These are phyloP conservation scores for Osmerus eperlanus DNA, from an alignment of 2,113 vertebrate genomes.

Conservation along the genomic window DNA sequence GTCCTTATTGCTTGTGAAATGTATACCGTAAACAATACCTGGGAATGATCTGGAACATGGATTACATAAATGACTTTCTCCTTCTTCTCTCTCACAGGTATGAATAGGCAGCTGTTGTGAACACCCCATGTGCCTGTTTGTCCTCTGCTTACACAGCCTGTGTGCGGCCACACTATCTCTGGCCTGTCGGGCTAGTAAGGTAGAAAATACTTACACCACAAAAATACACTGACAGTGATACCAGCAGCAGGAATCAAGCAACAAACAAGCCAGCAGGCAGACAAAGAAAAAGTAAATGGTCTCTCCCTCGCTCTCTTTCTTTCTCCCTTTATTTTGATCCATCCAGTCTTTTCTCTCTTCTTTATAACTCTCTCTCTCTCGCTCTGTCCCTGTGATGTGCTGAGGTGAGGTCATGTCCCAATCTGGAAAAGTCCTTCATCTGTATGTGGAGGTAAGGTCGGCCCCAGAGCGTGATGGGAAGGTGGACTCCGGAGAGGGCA, in stretches of 20 bases:
- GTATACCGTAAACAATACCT: no score
- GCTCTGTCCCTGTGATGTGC: constrained; percentile 38
- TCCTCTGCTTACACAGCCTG: constrained; percentile 42
- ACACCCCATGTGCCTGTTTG: constrained; percentile 48
- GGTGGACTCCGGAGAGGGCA: constrained; percentile 17
- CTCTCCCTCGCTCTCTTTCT: neutral
- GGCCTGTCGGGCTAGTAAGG: constrained; percentile 27
- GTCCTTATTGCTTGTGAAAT: neutral
- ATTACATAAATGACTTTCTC: neutral
- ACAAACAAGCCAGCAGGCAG: constrained; percentile 16
- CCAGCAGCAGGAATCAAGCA: constrained; percentile 37
- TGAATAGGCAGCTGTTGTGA: constrained; percentile 39
- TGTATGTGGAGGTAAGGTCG: constrained; percentile 73
- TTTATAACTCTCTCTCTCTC: constrained; percentile 6
- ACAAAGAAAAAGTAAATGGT: constrained; percentile 9
- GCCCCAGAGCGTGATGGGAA: constrained; percentile 61
- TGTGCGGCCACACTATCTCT: constrained; percentile 38
- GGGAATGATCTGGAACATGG: no score
- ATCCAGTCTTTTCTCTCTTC: constrained; percentile 10
- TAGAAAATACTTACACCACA: constrained; percentile 36
- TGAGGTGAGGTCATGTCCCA: constrained; percentile 70
- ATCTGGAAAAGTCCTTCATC: constrained; percentile 70
- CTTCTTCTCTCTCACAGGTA: constrained; percentile 51
- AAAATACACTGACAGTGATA: constrained; percentile 58
- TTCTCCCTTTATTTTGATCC: constrained; percentile 27